phyloP scores from a whole-genome alignment of 2,113 vertebrate genomes.

The Fulica atra region DNA sequence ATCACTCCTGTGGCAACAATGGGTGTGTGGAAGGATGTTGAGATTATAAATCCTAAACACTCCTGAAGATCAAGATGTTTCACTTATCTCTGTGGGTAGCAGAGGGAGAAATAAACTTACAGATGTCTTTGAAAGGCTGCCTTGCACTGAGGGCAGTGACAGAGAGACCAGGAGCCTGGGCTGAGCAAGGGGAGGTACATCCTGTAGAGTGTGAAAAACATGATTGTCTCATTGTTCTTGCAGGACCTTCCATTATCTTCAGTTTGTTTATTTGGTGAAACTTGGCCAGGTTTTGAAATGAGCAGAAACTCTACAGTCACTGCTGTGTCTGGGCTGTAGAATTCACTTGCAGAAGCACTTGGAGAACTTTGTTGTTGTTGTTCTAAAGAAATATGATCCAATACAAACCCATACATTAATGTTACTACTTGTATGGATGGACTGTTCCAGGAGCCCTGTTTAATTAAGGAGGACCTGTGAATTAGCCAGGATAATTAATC shows the following conservation, averaged over 20 bases:
- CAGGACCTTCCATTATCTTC: constrained; percentile 16
- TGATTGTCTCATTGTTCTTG: constrained; percentile 45
- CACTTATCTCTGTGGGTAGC: constrained; percentile 31
- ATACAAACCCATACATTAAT: neutral
- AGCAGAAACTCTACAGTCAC: neutral
- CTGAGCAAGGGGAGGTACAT: constrained; percentile 23
- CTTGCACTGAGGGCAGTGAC: neutral
- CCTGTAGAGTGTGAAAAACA: constrained; percentile 60
- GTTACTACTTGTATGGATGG: neutral
- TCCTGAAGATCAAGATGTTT: constrained; percentile 36
- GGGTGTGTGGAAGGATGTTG: constrained; percentile 48
- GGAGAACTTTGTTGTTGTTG: neutral
- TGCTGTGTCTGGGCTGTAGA: neutral
- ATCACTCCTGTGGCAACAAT: constrained; percentile 10
- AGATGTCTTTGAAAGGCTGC: constrained; percentile 37
- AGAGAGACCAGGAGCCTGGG: neutral
- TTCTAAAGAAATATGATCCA: neutral
- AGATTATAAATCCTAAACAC: constrained; percentile 46
- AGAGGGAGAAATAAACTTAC: constrained; percentile 2
- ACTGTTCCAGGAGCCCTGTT: neutral
- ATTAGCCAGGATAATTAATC: neutral
- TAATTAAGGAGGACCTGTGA: neutral
- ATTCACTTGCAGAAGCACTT: neutral
- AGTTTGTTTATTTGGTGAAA: constrained; percentile 32
- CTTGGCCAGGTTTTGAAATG: constrained; percentile 25